Conservation (phyloP, 1,140 invertebrate species). For the Epicauta chinensis region DNA sequence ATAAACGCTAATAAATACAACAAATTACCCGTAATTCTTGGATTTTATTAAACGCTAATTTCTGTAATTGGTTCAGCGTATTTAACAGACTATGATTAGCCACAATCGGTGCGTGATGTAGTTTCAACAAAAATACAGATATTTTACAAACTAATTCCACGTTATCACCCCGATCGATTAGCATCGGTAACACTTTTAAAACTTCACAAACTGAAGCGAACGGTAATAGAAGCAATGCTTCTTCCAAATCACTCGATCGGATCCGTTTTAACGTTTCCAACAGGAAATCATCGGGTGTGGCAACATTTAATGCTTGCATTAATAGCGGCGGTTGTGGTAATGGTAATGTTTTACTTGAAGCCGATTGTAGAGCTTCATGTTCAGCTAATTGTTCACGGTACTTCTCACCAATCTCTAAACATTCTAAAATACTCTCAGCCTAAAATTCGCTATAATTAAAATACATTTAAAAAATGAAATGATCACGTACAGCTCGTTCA, state of each 20-base stretch:
- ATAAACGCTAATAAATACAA: too few relatives aligned
- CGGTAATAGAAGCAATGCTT: conserved; percentile 78
- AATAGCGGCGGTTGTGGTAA: conserved; percentile 57
- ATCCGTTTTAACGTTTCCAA: conserved; percentile 72
- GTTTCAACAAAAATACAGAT: conserved; percentile 71
- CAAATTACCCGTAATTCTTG: conserved; percentile 57
- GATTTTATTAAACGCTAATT: conserved; percentile 52
- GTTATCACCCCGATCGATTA: conserved; percentile 61
- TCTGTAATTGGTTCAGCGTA: conserved; percentile 61
- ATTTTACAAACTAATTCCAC: conserved; percentile 71
- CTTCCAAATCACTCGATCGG: conserved; percentile 80
- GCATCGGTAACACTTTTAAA: conserved; percentile 60
- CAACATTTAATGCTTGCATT: conserved; percentile 70
- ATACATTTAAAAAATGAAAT: not conserved
- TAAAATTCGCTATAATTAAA: conserved; percentile 39
- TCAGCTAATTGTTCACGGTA: conserved; percentile 52
- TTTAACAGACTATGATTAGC: conserved; percentile 61
- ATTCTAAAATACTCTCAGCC: conserved; percentile 86
- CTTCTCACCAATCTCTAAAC: conserved; percentile 70
- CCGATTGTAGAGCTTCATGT: conserved; percentile 36
- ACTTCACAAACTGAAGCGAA: conserved; percentile 76
- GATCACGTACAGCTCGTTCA: conserved; percentile 60
- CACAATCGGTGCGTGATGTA: conserved; percentile 80
- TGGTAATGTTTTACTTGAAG: conserved; percentile 32
- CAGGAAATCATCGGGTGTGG: conserved; percentile 71